Evolutionary conservation across 2,113 vertebrate species (phyloP), one percentile per base, ranked within the genome.

Genomic region (Corythaixoides concolor): DNA sequence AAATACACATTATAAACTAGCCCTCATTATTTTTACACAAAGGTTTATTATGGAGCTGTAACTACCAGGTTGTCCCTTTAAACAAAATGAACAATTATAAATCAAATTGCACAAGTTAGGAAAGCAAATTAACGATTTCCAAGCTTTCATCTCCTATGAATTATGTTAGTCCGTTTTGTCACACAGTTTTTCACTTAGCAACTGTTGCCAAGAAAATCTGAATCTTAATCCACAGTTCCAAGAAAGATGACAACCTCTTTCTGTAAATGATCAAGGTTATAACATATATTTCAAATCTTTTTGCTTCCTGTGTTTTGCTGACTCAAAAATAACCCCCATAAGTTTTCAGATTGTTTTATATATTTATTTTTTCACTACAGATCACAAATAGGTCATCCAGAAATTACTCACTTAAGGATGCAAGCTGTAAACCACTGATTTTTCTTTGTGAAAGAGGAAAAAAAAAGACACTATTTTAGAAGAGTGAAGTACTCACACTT

Each of bases 231-330:
- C 75, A 45, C 55, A 82, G 4, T 97, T 92, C 89, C 90, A 95
- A 97, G 91, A 95, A 97, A 90, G 68, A 86, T 79, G 77, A 87
- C 76, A 93, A 75, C 33, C 3, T 39, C 24, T 88, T 96, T 90
- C 83, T 91, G 80, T 85, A 92, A 96, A 63, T 84, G 70, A 91
- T 68, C 70, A 77, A 67, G 64, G 45, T 45, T 58, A 22, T 30
- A 66, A 93, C 41, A 4, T 13, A 30, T 86, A 72, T 96, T 92
- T 93, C 60, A 95, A 88, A 82, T 23, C 2, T 50, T 86, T 92
- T 73, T 59, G 8, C 37, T 86, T 91, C 33, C n/a, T 67, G 13
- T 59, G 32, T 62, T 88, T 87, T 3, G 6, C 17, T 88, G 74
- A 82, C 39, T 84, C 50, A 85, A 76, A 93, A 92, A 58, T 47